Percentiles rank a stretch among this genome's conserved stretches.
These are phyloP conservation scores for Sula dactylatra DNA, from an alignment of 2,113 vertebrate species.

Conservation along the genomic window DNA sequence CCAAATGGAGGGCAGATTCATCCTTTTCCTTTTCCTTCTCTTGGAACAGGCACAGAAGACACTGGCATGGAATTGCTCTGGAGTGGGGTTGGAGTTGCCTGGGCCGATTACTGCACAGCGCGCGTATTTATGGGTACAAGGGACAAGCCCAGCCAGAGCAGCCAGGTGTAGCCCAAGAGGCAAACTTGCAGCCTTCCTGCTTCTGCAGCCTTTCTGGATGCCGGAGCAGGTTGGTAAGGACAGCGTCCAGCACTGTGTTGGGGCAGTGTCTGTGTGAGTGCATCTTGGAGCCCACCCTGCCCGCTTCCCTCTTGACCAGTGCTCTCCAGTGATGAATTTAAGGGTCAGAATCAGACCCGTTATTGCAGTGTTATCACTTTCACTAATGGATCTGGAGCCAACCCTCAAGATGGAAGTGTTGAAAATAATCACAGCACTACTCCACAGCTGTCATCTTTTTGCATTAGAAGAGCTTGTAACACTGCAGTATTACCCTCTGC, in stretches of 20 bases:
- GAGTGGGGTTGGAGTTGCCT: background rate
- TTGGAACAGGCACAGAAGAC: background rate
- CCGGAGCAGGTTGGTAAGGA: background rate
- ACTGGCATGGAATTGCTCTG: background rate
- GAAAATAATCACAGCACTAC: background rate
- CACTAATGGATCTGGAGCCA: background rate
- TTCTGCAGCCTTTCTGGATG: background rate
- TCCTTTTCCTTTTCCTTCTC: background rate
- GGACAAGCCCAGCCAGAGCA: background rate
- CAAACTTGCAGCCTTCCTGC: background rate
- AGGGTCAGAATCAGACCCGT: background rate
- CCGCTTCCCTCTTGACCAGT: background rate
- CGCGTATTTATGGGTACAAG: accelerated
- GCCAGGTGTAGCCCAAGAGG: background rate
- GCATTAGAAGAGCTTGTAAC: background rate
- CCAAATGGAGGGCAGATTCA: background rate
- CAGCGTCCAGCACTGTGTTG: background rate
- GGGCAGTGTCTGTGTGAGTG: background rate
- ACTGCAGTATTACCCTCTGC: background rate
- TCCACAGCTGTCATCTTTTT: background rate
- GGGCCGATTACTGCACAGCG: background rate
- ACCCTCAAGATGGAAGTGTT: background rate
- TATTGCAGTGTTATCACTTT: background rate
- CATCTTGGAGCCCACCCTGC: background rate
- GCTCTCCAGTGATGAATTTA: background rate